These are phyloP conservation scores for Cylloceria caligata DNA, from an alignment of 2,888 invertebrate species.

Conservation along the genomic window DNA sequence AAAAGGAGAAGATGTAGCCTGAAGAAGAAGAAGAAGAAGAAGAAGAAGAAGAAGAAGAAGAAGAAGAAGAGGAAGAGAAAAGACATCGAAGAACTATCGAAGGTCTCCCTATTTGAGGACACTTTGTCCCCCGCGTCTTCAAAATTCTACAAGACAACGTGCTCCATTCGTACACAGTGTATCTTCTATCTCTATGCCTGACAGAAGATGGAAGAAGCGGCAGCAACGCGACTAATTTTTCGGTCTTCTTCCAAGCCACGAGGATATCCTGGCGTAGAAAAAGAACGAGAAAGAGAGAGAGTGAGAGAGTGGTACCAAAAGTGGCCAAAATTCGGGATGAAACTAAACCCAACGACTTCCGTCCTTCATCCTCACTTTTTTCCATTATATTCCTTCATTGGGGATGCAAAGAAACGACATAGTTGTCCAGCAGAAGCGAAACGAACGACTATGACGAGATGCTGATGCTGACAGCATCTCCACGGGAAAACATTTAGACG, in stretches of 20 bases:
- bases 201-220: constrained; percentile 17
- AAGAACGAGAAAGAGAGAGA: not conserved
- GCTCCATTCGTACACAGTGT: not conserved
- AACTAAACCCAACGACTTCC: constrained; percentile 46
- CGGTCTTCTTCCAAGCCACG: constrained; percentile 28
- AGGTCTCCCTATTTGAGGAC: constrained; percentile 55
- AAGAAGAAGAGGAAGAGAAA: not conserved
- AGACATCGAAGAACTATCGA: too few relatives aligned
- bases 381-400: not conserved
- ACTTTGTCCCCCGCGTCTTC: constrained; percentile 47
- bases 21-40: constrained; percentile 13
- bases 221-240: constrained; percentile 56
- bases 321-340: constrained; percentile 65
- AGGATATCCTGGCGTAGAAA: constrained; percentile 11
- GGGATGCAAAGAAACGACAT: not conserved
- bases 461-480: constrained; percentile 55
- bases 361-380: constrained; percentile 49
- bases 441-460: constrained; percentile 45
- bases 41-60: not conserved
- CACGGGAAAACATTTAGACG: constrained; percentile 63
- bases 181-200: constrained; percentile 4
- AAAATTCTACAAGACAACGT: constrained; percentile 22
- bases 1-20: constrained; percentile 17
- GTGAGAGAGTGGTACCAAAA: constrained; percentile 28
- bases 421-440: constrained; percentile 59